phyloP scores from a whole-genome alignment of 2,888 invertebrate species.

The Margaritifera margaritifera region DNA sequence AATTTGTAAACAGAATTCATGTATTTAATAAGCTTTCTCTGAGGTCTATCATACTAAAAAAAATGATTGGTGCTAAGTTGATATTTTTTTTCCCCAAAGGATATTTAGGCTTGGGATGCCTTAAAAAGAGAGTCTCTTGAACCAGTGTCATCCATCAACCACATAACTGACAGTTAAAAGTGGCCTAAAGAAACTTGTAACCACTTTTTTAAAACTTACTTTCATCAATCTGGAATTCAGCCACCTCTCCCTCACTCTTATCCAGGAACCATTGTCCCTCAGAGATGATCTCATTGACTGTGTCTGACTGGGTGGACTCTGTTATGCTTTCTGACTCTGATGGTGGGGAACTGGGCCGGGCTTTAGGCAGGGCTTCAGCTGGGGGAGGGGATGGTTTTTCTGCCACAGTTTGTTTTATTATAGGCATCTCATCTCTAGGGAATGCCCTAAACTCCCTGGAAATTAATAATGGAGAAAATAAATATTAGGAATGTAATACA shows the following conservation, averaged over 20 bases:
- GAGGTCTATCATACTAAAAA: too few relatives aligned
- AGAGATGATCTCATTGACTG: conserved; percentile 62
- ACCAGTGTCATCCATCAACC: not conserved
- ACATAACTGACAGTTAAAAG: too few relatives aligned
- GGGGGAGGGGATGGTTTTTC: conserved; percentile 2
- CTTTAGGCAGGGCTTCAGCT: conserved; percentile 13
- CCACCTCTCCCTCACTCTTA: conserved; percentile 68
- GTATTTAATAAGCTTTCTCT: too few relatives aligned
- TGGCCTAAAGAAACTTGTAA: too few relatives aligned
- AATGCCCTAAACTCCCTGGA: conserved; percentile 49
- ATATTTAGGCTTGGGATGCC: too few relatives aligned
- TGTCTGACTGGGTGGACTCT: conserved; percentile 51
- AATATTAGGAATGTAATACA: not conserved
- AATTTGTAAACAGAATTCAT: too few relatives aligned
- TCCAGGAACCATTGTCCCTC: conserved; percentile 71
- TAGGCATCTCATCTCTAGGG: conserved; percentile 19
- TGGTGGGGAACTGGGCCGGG: conserved; percentile 33
- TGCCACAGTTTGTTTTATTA: conserved; percentile 11
- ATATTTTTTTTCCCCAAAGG: too few relatives aligned
- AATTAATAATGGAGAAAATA: not conserved
- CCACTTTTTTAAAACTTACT: conserved; percentile 25
- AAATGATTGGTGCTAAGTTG: too few relatives aligned
- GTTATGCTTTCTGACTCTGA: conserved; percentile 40
- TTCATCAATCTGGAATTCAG: conserved; percentile 52
- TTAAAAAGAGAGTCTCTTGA: not conserved